phyloP scores from a whole-genome alignment of 2,113 vertebrate genomes.

The Brachypteracias leptosomus region DNA sequence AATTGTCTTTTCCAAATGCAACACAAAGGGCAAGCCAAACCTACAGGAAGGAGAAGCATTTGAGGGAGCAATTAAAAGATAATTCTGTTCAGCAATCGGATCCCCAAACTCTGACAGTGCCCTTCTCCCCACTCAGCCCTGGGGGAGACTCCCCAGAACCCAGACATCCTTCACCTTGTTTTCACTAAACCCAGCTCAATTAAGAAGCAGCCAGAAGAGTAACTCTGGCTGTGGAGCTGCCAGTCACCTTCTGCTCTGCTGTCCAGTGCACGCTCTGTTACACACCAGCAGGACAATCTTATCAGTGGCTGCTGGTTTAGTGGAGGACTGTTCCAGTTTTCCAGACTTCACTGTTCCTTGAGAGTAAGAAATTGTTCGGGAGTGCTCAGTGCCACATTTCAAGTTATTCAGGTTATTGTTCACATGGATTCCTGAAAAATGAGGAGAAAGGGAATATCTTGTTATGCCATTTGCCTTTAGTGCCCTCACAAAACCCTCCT shows the following conservation, averaged over 20 bases:
- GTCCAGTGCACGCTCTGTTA: constrained; percentile 91
- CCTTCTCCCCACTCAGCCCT: background rate
- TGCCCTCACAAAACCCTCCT: background rate
- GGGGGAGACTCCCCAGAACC: background rate
- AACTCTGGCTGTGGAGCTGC: background rate
- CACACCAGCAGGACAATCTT: constrained; percentile 94
- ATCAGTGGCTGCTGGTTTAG: constrained; percentile 78
- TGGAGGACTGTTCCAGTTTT: constrained; percentile 66
- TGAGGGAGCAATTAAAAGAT: background rate
- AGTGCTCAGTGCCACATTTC: constrained; percentile 85
- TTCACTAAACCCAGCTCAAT: background rate
- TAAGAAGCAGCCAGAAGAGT: background rate
- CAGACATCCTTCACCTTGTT: background rate
- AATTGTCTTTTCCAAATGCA: constrained; percentile 92
- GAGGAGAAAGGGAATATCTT: background rate
- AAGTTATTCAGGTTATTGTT: constrained; percentile 97
- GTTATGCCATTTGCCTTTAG: background rate
- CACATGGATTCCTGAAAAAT: constrained; percentile 84
- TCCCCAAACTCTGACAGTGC: background rate
- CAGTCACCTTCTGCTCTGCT: constrained; percentile 91
- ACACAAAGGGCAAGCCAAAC: constrained; percentile 94
- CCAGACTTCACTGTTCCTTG: constrained; percentile 69
- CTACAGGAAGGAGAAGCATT: constrained; percentile 61
- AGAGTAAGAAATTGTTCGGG: constrained; percentile 80
- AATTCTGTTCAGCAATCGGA: rapidly evolving